Base-by-base conservation (phyloP, 2,113 vertebrate species). In the Colinus virginianus region DNA sequence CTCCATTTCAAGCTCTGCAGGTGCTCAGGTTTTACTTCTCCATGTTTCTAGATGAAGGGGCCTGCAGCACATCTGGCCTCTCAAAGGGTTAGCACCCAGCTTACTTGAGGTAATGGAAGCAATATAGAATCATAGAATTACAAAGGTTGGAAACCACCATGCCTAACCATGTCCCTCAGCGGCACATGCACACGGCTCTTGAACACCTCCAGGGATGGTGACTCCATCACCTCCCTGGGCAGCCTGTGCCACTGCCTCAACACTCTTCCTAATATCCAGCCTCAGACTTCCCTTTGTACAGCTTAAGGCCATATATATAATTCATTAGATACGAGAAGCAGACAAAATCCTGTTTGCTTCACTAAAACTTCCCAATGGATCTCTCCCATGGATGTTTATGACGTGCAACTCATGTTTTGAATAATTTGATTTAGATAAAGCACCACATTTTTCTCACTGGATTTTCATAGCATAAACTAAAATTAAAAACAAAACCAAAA, bases 351-450 rank as follows among this genome's bases (percentile, higher is more conserved):
- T 48, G 61, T 40, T 84, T 42, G 62, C 38, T 87, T 79, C 48
- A 32, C 21, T 68, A 46, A 45, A 74, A 56, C 0, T 1, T 70
- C 62, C 69, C 1, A 2, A 49, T 36, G 13, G 45, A 76, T 61
- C 8, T 51, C 20, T 34, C 75, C 45, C 48, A 64, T 51, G 64
- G 14, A 26, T 1, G 2, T 11, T 36, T 43, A 71, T 36, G 55
- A 84, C 34, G 45, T 11, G 12, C 42, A 67, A 75, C 18, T 69
- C 30, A 25, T 4, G 4, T 28, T 72, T 45, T 62, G 10, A 13
- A n/a, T 32, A 91, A 84, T 66, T 42, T 62, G 43, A 45, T 82
- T 91, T 66, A 48, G 25, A 53, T 10, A 78, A 45, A 69, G n/a
- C 1, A 2, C 38, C 2, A 2, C 42, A 43, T 66, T 48, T 87